phyloP scores from a whole-genome alignment of 2,797 vertebrate species.

The Falco novaeseelandiae region DNA sequence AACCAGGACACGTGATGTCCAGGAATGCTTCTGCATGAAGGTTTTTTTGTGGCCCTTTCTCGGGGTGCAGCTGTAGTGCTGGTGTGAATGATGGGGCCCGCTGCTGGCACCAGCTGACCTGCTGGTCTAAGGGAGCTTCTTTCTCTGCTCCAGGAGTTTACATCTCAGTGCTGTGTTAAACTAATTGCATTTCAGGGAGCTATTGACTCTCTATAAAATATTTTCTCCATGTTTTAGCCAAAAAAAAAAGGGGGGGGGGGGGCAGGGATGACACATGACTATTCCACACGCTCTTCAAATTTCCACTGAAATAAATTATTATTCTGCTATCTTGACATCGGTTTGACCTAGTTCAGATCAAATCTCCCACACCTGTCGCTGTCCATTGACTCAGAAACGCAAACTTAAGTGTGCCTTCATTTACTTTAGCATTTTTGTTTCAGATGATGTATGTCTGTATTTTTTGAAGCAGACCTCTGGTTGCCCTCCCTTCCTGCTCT shows the following conservation, averaged over 20 bases:
- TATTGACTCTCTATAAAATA: background rate
- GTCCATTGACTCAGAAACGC: background rate
- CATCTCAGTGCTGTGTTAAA: background rate
- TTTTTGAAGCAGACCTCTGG: background rate
- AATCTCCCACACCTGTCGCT: background rate
- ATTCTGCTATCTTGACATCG: background rate
- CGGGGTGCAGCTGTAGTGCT: background rate
- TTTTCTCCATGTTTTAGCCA: background rate
- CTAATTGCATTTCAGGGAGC: background rate
- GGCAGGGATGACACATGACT: background rate
- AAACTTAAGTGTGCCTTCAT: background rate
- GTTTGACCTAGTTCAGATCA: background rate
- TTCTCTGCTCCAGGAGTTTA: accelerated
- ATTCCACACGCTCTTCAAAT: background rate
- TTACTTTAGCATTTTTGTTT: background rate
- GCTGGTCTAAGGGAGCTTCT: background rate
- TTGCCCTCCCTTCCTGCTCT: background rate
- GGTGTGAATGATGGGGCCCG: background rate
- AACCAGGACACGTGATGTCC: no score
- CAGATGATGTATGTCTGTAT: background rate
- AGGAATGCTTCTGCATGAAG: background rate
- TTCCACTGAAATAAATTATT: background rate
- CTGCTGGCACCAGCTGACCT: background rate
- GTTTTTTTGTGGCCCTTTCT: background rate
- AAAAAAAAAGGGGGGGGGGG: no score